phyloP scores from a whole-genome alignment of 2,888 invertebrate genomes.

The Metopia argyrocephala region DNA sequence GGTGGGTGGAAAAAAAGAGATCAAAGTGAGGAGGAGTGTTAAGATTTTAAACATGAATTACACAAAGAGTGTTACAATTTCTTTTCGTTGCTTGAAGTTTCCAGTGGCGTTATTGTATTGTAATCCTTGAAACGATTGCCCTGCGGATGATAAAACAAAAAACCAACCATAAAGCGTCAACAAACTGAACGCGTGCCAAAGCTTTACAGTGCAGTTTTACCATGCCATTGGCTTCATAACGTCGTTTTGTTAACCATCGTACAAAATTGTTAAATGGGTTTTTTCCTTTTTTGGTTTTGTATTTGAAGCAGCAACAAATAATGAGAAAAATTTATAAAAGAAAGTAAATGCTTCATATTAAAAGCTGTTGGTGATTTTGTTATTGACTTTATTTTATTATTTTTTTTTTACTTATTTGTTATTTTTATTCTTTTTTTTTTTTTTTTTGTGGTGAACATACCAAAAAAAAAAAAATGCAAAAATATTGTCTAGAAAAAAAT shows the following conservation, averaged over 20 bases:
- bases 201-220: not conserved
- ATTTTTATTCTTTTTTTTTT: not conserved
- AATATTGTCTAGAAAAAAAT: constrained; percentile 71
- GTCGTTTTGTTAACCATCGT: not conserved
- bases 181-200: constrained; percentile 28
- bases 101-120: constrained; percentile 61
- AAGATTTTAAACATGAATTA: not conserved
- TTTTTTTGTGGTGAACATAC: not conserved
- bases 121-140: constrained; percentile 59
- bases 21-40: not conserved
- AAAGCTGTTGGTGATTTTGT: constrained; percentile 14
- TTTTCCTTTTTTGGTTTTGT: too few relatives aligned
- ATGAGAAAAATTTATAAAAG: not conserved
- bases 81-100: constrained; percentile 48
- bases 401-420: not conserved
- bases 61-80: constrained; percentile 21
- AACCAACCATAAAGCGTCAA: constrained; percentile 36
- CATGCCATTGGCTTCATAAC: not conserved
- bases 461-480: not conserved
- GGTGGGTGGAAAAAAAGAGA: not conserved
- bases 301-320: not conserved
- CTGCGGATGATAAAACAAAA: constrained; percentile 44
- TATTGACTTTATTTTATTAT: constrained; percentile 16
- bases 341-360: not conserved
- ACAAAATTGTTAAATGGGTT: not conserved